These are phyloP conservation scores for Tauraco erythrolophus DNA, from an alignment of 2,113 vertebrate genomes.

Conservation along the genomic window DNA sequence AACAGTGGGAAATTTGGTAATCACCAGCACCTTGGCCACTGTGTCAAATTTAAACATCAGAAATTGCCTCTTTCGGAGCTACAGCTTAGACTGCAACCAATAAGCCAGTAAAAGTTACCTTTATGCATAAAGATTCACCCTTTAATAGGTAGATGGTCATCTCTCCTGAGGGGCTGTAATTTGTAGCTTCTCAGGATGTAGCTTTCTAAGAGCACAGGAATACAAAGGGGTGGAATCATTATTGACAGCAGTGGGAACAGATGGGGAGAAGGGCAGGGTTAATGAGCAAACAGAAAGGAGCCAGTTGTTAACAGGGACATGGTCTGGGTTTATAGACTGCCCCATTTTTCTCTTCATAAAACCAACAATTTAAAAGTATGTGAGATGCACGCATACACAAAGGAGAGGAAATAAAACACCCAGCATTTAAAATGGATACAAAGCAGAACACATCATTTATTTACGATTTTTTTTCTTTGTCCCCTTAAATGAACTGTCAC, in stretches of 20 bases:
- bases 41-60: neutral
- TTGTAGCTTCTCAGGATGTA: neutral
- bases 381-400: neutral
- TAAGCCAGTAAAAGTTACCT: neutral
- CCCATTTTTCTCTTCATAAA: neutral
- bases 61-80: neutral
- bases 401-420: conserved; percentile 28
- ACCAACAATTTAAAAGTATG: neutral
- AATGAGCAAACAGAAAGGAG: neutral
- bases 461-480: conserved; percentile 43
- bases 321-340: neutral
- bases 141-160: neutral
- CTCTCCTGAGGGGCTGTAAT: neutral
- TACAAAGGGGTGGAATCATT: neutral
- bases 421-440: neutral
- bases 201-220: neutral
- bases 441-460: neutral
- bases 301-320: neutral
- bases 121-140: neutral
- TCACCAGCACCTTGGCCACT: neutral
- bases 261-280: neutral
- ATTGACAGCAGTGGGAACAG: neutral
- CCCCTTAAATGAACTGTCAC: conserved; percentile 62
- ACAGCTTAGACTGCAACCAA: neutral
- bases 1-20: neutral